Percentiles rank a stretch among this genome's conserved stretches.
These are phyloP conservation scores for Schlechtendalia chinensis DNA, from an alignment of 1,140 invertebrate species.

Conservation along the genomic window DNA sequence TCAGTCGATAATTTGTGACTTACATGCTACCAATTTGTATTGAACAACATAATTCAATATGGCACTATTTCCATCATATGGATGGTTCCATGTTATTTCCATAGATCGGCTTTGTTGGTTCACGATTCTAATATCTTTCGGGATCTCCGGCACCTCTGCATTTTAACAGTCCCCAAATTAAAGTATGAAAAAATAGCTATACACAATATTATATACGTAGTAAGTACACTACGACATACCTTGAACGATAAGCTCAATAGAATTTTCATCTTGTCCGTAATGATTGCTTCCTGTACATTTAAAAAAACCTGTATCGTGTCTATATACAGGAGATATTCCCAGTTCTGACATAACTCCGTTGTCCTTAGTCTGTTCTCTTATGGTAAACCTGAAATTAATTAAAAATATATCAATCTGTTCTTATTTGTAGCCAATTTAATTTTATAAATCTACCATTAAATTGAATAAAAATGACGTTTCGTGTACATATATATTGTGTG, in stretches of 20 bases:
- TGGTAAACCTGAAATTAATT: conserved; percentile 60
- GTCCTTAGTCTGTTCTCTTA: conserved; percentile 71
- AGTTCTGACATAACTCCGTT: conserved; percentile 83
- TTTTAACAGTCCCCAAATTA: conserved; percentile 24
- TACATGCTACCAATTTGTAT: conserved; percentile 80
- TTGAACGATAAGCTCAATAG: conserved; percentile 87
- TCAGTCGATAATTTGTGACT: conserved; percentile 48
- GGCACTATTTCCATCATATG: conserved; percentile 83
- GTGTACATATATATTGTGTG: too few species aligned
- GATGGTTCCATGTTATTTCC: conserved; percentile 79
- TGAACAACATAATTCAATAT: conserved; percentile 84
- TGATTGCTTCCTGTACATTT: conserved; percentile 84
- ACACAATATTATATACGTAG: not conserved
- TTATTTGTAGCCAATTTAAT: too few species aligned
- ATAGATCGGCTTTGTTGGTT: conserved; percentile 76
- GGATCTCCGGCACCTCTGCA: conserved; percentile 78
- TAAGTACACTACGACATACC: conserved; percentile 58
- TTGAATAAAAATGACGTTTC: too few species aligned
- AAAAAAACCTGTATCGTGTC: conserved; percentile 84
- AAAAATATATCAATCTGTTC: too few species aligned
- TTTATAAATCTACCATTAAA: too few species aligned
- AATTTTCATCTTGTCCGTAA: conserved; percentile 87
- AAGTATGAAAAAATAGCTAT: not conserved
- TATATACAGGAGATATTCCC: conserved; percentile 75
- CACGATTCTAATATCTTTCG: conserved; percentile 78